Conservation (phyloP, 2,113 vertebrate species). For the Electrona antarctica region DNA sequence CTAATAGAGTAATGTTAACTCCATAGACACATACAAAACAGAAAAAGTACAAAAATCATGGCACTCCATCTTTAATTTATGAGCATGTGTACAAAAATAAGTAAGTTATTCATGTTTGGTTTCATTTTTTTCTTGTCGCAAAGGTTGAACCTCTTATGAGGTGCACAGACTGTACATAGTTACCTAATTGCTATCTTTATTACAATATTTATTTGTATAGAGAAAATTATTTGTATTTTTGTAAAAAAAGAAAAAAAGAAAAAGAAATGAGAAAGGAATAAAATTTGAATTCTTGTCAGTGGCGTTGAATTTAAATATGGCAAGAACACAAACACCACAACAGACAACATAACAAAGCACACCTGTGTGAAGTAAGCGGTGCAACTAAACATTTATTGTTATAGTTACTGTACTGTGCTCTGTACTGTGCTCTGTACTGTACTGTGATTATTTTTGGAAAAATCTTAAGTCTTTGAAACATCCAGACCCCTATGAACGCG, state of each 20-base stretch:
- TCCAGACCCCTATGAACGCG: too few relatives aligned
- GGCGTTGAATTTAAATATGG: slow-evolving; percentile 8
- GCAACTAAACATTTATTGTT: too few relatives aligned
- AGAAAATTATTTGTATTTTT: slow-evolving; percentile 79
- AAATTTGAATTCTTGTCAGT: slow-evolving; percentile 37
- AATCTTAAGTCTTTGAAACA: too few relatives aligned
- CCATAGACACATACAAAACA: too few relatives aligned
- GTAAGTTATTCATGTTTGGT: slow-evolving; percentile 72
- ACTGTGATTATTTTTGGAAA: too few relatives aligned
- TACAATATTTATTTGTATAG: slow-evolving; percentile 81
- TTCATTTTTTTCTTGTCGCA: slow-evolving; percentile 48
- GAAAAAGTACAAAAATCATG: background rate
- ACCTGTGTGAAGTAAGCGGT: too few relatives aligned
- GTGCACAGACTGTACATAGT: slow-evolving; percentile 56
- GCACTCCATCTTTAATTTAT: slow-evolving; percentile 65
- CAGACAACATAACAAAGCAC: too few relatives aligned
- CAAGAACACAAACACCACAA: background rate
- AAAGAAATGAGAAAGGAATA: slow-evolving; percentile 39
- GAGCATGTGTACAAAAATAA: slow-evolving; percentile 57
- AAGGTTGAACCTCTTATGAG: slow-evolving; percentile 76
- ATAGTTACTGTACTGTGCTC: too few relatives aligned
- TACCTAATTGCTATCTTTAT: slow-evolving; percentile 48
- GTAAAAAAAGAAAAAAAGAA: slow-evolving; percentile 57
- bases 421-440: too few relatives aligned
- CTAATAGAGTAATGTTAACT: too few relatives aligned